Conservation (phyloP, 2,888 invertebrate species). For the Calliopum simillimum region DNA sequence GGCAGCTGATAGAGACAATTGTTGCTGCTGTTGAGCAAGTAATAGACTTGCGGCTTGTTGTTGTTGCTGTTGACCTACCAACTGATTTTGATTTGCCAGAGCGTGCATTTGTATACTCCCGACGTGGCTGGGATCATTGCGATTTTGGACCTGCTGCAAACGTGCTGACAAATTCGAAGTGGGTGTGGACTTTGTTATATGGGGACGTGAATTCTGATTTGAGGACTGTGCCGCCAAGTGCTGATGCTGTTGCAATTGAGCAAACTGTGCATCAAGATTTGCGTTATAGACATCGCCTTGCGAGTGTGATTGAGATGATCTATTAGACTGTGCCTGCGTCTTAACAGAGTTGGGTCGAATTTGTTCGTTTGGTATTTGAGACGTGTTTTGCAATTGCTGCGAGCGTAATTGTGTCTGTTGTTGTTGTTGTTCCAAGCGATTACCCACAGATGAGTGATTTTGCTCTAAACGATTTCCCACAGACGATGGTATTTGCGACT, state of each 20-base stretch:
- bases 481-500: conserved; percentile 38
- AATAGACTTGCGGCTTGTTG: conserved; percentile 38
- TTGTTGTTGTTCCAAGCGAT: conserved; percentile 43
- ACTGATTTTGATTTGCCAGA: conserved; percentile 60
- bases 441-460: conserved; percentile 44
- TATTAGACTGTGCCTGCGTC: conserved; percentile 1
- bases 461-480: conserved; percentile 39
- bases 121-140: conserved; percentile 66
- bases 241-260: conserved; percentile 34
- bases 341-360: conserved; percentile 4
- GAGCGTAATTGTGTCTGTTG: conserved; percentile 37
- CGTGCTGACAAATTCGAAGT: conserved; percentile 61
- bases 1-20: conserved; percentile 44
- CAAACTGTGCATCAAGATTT: conserved; percentile 22
- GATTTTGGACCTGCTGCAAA: conserved; percentile 63
- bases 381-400: neutral
- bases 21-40: conserved; percentile 47
- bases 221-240: conserved; percentile 20
- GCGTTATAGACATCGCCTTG: conserved; percentile 21
- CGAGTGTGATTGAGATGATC: neutral
- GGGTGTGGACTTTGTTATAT: conserved; percentile 32
- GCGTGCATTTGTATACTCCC: conserved; percentile 67
- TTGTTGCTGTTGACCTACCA: conserved; percentile 51
- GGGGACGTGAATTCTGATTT: conserved; percentile 35
- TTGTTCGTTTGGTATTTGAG: conserved; percentile 6